Evolutionary conservation across 2,888 invertebrate genomes (phyloP), one percentile per base, ranked within the genome.

Genomic region (Parnassius orleans): DNA sequence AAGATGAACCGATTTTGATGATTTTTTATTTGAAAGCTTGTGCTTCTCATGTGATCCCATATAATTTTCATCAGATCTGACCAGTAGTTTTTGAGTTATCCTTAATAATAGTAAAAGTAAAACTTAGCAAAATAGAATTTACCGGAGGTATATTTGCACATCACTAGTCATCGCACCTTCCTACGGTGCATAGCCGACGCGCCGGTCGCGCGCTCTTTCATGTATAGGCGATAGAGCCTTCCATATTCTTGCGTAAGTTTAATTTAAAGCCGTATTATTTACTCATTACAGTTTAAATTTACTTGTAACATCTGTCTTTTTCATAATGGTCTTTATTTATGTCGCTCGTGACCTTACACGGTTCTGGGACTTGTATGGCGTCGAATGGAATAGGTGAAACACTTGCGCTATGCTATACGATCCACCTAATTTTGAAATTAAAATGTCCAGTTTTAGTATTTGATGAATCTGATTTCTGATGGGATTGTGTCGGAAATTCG

Each of bases 271-370:
- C 69, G 61, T 83, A 72, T 65, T 15, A 0, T 0, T 3, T 2
- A 55, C 19, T 0, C 7, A 52, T 66, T 78, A 83, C 60, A 65
- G 74, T 73, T 65, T 47, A 69, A 57, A 73, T 71, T 81, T 33
- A 58, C 42, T 9, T 59, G 33, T 1, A 69, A 7, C 33, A 52
- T 60, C 56, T 66, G 65, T 53, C 53, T 54, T 72, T 65, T 71
- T 67, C 70, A 83, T 81, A 86, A 83, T 80, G 77, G 48, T 14
- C 14, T 76, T 85, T 85, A 89, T 90, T 90, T 88, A 90, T 87
- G 84, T 84, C 79, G 76, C 73, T 90, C 90, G 90, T 90, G 90
- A 90, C 88, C 85, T 74, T 80, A 80, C 80, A 79, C 80, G 81
- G 80, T 83, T 83, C 79, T 76, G 73, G 78, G 79, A 78, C 80